Evolutionary conservation across 2,797 vertebrate species (phyloP).

Genomic region (Coracias cyanogaster): DNA sequence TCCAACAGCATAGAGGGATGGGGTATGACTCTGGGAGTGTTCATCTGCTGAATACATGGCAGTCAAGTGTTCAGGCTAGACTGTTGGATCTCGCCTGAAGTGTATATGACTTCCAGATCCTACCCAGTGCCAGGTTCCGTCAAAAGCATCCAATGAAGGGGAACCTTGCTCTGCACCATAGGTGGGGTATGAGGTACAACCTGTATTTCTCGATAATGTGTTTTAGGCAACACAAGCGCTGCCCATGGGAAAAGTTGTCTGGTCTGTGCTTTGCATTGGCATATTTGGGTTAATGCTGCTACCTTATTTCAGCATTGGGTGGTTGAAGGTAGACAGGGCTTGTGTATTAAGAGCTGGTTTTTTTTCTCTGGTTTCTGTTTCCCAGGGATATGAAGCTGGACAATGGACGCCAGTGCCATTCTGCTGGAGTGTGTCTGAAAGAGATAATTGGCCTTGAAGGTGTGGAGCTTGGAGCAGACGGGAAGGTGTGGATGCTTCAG

Average conservation of each 20-base stretch:
- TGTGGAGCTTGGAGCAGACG: constrained; percentile 96
- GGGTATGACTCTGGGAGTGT: rapidly evolving
- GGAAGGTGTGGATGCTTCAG: constrained; percentile 88
- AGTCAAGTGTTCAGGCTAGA: background rate
- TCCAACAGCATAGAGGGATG: rapidly evolving
- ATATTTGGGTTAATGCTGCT: background rate
- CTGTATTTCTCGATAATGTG: background rate
- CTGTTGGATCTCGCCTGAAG: background rate
- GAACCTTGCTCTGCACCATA: background rate
- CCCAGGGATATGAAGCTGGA: constrained; percentile 93
- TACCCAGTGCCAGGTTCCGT: background rate
- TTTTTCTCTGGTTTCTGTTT: constrained; percentile 58
- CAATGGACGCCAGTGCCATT: constrained; percentile 91
- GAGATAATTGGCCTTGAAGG: constrained; percentile 97
- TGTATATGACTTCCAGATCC: background rate
- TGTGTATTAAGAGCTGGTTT: background rate
- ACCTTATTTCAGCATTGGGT: background rate
- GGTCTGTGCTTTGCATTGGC: background rate
- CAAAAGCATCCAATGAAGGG: background rate
- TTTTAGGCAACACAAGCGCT: background rate
- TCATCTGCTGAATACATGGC: rapidly evolving
- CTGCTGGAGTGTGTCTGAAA: constrained; percentile 91
- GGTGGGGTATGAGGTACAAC: background rate
- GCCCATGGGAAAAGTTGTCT: background rate
- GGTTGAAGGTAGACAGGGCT: background rate